Conservation (phyloP, 1,140 invertebrate species). For the Drosophila asahinai region DNA sequence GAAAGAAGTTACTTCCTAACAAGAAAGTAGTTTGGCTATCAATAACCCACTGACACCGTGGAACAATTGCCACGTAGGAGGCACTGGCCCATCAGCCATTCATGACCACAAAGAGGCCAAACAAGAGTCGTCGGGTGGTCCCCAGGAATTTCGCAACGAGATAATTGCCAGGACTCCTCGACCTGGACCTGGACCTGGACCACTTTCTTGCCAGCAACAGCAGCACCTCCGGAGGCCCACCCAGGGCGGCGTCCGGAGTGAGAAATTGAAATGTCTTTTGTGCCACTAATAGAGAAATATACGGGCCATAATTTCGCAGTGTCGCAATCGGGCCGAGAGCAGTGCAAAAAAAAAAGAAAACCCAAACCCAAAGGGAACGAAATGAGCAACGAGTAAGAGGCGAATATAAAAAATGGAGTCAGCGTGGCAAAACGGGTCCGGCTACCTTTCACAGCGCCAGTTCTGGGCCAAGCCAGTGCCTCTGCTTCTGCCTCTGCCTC, state of each 20-base stretch:
- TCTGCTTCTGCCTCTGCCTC: slow-evolving; percentile 3
- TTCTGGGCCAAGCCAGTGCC: slow-evolving; percentile 65
- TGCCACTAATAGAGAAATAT: slow-evolving; percentile 79
- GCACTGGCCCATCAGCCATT: slow-evolving; percentile 64
- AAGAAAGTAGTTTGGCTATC: slow-evolving; percentile 78
- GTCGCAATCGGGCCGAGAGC: slow-evolving; percentile 49
- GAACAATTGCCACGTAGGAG: slow-evolving; percentile 73
- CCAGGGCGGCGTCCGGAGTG: slow-evolving; percentile 45
- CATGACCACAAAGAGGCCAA: slow-evolving; percentile 80
- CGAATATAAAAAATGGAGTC: slow-evolving; percentile 71
- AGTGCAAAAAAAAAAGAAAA: slow-evolving; percentile 49
- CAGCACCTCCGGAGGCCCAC: slow-evolving; percentile 45
- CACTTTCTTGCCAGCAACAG: slow-evolving; percentile 23
- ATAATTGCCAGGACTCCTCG: slow-evolving; percentile 55
- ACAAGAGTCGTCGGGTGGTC: slow-evolving; percentile 75
- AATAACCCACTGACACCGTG: slow-evolving; percentile 60
- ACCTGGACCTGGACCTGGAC: slow-evolving; percentile 6
- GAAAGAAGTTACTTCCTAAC: slow-evolving; percentile 61
- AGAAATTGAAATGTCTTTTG: slow-evolving; percentile 78
- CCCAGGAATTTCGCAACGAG: slow-evolving; percentile 65
- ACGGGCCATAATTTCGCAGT: slow-evolving; percentile 72
- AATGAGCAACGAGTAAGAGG: slow-evolving; percentile 54
- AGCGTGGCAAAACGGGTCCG: slow-evolving; percentile 26
- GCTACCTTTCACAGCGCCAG: slow-evolving; percentile 82
- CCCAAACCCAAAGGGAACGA: slow-evolving; percentile 9